Evolutionary conservation across 2,888 invertebrate species (phyloP).

Genomic region (Chydorus sphaericus): DNA sequence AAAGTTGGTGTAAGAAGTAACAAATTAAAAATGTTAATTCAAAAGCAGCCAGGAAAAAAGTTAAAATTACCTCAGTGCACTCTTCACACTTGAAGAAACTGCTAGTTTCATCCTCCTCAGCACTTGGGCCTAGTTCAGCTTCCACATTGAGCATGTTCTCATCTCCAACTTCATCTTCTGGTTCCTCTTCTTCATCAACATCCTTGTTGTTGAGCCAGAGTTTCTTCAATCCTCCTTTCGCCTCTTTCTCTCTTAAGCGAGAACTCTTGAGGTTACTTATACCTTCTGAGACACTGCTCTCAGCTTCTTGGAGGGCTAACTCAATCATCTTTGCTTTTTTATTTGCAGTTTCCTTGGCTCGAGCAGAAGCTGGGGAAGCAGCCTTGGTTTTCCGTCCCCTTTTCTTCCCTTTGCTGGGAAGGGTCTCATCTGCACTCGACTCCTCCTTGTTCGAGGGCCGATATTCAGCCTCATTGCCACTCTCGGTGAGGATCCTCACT

Average conservation of each 20-base stretch:
- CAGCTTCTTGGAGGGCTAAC: constrained; percentile 5
- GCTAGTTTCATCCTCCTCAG: too few relatives aligned
- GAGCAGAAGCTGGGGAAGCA: background rate
- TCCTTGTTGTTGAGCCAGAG: constrained; percentile 9
- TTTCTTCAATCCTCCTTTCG: constrained; percentile 12
- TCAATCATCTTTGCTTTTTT: constrained; percentile 5
- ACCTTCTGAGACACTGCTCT: background rate
- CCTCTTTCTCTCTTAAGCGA: constrained; percentile 4
- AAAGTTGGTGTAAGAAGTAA: too few relatives aligned
- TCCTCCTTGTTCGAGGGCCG: background rate
- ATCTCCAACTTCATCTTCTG: background rate
- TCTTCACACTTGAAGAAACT: background rate
- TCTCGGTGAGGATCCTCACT: background rate
- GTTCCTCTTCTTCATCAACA: background rate
- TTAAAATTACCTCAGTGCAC: constrained; percentile 1
- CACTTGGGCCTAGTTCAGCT: background rate
- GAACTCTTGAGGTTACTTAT: background rate
- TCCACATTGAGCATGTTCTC: background rate
- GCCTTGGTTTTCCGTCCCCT: background rate
- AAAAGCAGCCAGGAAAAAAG: background rate
- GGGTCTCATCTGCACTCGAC: background rate
- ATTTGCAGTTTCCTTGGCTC: background rate
- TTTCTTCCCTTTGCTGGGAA: background rate
- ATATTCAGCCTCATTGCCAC: background rate
- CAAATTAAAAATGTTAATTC: background rate